Percentiles rank a stretch among this genome's conserved stretches.
phyloP scores from a whole-genome alignment of 1,140 invertebrate species.

The Paralvinella palmiformis region DNA sequence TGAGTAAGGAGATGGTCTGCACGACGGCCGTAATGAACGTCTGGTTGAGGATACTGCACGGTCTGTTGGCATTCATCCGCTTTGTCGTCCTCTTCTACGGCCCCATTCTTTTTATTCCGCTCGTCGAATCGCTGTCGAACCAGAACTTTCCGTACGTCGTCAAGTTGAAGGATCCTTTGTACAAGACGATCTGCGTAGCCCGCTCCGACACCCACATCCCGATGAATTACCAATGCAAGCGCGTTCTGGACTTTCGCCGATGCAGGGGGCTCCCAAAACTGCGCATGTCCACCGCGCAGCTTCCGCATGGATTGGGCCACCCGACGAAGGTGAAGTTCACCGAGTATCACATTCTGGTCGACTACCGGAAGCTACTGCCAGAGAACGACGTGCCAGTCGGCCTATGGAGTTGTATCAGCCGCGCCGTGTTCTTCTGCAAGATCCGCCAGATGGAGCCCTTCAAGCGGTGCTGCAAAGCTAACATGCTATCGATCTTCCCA shows the following conservation, averaged over 20 bases:
- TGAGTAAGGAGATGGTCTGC: constrained; percentile 6
- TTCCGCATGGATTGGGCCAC: neutral
- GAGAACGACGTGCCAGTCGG: constrained; percentile 21
- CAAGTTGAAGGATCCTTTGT: constrained; percentile 19
- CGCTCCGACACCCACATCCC: neutral
- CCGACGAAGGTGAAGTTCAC: constrained; percentile 10
- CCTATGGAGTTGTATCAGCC: constrained; percentile 4
- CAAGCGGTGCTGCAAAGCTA: constrained; percentile 11
- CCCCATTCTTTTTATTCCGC: constrained; percentile 35
- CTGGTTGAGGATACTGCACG: constrained; percentile 42
- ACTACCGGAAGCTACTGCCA: constrained; percentile 20
- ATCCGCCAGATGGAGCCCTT: constrained; percentile 15
- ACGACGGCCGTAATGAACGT: constrained; percentile 26
- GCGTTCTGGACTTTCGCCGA: constrained; percentile 12
- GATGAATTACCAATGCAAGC: constrained; percentile 13
- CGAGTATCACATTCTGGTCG: constrained; percentile 18
- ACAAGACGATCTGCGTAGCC: constrained; percentile 9
- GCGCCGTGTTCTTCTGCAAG: constrained; percentile 16
- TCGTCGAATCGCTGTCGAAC: constrained; percentile 26
- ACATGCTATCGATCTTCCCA: constrained; percentile 10
- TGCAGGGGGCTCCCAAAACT: constrained; percentile 2
- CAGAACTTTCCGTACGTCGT: constrained; percentile 18
- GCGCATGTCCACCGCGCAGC: constrained; percentile 2
- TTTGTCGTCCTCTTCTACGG: constrained; percentile 39
- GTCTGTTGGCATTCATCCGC: constrained; percentile 36